Evolutionary conservation across 2,888 invertebrate species (phyloP).

Genomic region (Melanargia galathea): DNA sequence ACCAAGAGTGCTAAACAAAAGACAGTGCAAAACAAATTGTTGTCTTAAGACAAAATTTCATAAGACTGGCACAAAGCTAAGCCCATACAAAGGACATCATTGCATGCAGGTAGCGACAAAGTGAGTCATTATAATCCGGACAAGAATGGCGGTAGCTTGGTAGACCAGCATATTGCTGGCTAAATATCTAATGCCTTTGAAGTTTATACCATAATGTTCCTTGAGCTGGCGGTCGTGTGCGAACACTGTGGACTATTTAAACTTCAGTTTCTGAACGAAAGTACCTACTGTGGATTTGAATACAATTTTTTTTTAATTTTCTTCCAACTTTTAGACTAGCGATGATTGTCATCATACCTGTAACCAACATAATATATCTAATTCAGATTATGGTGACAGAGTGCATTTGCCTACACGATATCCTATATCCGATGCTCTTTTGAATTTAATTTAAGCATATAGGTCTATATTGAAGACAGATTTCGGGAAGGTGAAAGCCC

Average conservation of each 20-base stretch:
- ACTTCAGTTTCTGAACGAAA: not conserved
- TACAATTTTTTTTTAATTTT: slow-evolving; percentile 1
- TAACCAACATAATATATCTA: not conserved
- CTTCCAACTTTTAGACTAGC: not conserved
- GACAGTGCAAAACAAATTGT: not conserved
- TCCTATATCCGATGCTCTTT: too few species aligned
- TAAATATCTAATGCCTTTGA: slow-evolving; percentile 24
- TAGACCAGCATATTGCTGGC: slow-evolving; percentile 20
- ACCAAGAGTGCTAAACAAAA: not conserved
- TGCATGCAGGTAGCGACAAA: slow-evolving; percentile 59
- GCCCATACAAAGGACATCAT: slow-evolving; percentile 40
- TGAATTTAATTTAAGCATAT: too few species aligned
- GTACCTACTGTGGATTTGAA: not conserved
- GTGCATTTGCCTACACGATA: not conserved
- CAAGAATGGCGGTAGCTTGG: slow-evolving; percentile 61
- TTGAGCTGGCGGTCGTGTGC: slow-evolving; percentile 5
- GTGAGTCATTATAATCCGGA: slow-evolving; percentile 66
- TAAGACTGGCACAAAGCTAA: slow-evolving; percentile 20
- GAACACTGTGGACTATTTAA: slow-evolving; percentile 1
- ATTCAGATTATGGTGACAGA: not conserved
- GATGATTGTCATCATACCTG: not conserved
- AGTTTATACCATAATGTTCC: slow-evolving; percentile 11
- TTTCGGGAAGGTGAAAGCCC: too few species aligned
- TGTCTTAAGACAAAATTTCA: slow-evolving; percentile 26
- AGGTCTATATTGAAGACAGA: too few species aligned